Evolutionary conservation across 1,140 invertebrate species (phyloP), one percentile per base, ranked within the genome.

Genomic region (Antheraea pernyi): DNA sequence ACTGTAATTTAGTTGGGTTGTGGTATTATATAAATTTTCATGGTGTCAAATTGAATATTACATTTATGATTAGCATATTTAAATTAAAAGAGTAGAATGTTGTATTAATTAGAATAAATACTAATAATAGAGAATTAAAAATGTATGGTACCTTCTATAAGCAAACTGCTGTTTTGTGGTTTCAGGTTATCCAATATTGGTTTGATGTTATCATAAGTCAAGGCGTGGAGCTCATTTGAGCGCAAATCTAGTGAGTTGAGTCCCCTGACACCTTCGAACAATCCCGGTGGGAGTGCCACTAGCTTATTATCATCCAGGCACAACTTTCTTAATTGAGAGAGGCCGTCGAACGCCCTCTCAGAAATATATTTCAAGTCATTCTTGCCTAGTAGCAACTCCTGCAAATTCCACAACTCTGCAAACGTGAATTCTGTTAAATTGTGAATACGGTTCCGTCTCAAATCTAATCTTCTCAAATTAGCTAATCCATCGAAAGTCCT

Each of bases 71-170:
- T n/a, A n/a, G n/a, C n/a, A n/a, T n/a, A n/a, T n/a, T n/a, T n/a
- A n/a, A n/a, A n/a, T n/a, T n/a, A n/a, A n/a, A n/a, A n/a, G n/a
- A 30, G 4, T 30, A 30, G 22, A 30, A 30, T 30, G 1, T 30
- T 2, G 22, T 30, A 30, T 30, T 30, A 30, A 30, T 30, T 30
- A 30, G 4, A 30, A 30, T 30, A 30, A 30, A 30, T 30, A 30
- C 1, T 30, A 30, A 30, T 2, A 30, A 30, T 30, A 30, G n/a
- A n/a, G n/a, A n/a, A n/a, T n/a, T n/a, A n/a, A n/a, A n/a, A n/a
- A n/a, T n/a, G n/a, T n/a, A n/a, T n/a, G n/a, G n/a, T 89, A 97
- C 96, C 95, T 93, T 95, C 95, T 61, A 97, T 84, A 78, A 95
- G 94, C 81, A 97, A 94, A 91, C 95, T 94, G 81, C 96, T 95